phyloP scores from a whole-genome alignment of 92 coral and sea anemone genomes.

The Anthopleura xanthogrammica region DNA sequence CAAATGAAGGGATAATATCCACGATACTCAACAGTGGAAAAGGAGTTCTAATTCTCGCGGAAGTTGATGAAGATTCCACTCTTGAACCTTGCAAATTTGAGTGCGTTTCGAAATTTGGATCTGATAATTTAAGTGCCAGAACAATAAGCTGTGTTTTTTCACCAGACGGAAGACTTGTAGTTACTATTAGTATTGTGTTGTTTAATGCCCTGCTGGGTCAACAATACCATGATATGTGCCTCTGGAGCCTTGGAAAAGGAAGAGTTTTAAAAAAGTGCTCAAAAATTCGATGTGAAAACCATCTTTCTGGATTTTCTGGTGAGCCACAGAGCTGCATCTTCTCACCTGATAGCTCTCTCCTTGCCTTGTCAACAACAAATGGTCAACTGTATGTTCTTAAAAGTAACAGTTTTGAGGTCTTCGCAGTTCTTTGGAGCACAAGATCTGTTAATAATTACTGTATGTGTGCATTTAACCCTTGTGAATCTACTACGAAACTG shows the following conservation, averaged over 20 bases:
- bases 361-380: slow-evolving; percentile 70
- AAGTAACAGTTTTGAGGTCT: slow-evolving; percentile 58
- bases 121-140: slow-evolving; percentile 65
- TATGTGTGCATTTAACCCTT: slow-evolving; percentile 67
- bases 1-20: slow-evolving; percentile 67
- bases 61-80: slow-evolving; percentile 42
- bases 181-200: slow-evolving; percentile 67
- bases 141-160: slow-evolving; percentile 84
- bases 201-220: slow-evolving; percentile 49
- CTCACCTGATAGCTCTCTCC: slow-evolving; percentile 69
- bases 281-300: slow-evolving; percentile 67
- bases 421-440: slow-evolving; percentile 41
- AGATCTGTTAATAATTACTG: slow-evolving; percentile 36
- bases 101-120: slow-evolving; percentile 52
- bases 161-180: slow-evolving; percentile 68
- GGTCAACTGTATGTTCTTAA: slow-evolving; percentile 69
- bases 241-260: slow-evolving; percentile 65
- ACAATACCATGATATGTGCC: slow-evolving; percentile 66
- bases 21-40: slow-evolving; percentile 80
- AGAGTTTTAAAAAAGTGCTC: slow-evolving; percentile 52
- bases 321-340: slow-evolving; percentile 62
- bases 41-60: slow-evolving; percentile 69
- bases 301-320: slow-evolving; percentile 67
- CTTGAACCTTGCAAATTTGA: slow-evolving; percentile 73
- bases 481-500: slow-evolving; percentile 43